Evolutionary conservation across 2,888 invertebrate species (phyloP).

Genomic region (Coenonympha arcania): DNA sequence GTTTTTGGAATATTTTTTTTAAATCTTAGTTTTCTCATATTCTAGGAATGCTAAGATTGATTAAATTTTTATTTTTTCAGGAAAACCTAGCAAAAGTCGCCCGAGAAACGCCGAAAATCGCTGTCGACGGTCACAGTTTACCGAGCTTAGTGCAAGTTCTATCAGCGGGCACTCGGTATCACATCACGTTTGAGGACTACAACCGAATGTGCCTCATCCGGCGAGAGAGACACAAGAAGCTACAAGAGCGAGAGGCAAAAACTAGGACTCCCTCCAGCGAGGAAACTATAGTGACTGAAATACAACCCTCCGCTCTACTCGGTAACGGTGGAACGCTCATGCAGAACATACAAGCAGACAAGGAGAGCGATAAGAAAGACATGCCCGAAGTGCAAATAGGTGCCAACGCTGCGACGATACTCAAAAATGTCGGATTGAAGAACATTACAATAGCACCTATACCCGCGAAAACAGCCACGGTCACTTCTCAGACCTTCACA

Average conservation of each 20-base stretch:
- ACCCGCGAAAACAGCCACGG: conserved; percentile 55
- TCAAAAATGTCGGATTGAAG: conserved; percentile 66
- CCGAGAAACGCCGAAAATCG: conserved; percentile 70
- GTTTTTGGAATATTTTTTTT: neutral
- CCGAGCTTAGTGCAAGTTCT: conserved; percentile 82
- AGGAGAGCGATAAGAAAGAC: conserved; percentile 42
- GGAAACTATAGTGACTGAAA: conserved; percentile 52
- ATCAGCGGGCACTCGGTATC: conserved; percentile 84
- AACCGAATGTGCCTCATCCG: conserved; percentile 85
- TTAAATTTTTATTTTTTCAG: conserved; percentile 36
- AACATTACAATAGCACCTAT: conserved; percentile 70
- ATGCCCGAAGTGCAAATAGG: conserved; percentile 44
- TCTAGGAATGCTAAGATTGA: too few species aligned
- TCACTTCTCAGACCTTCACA: conserved; percentile 49
- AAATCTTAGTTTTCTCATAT: neutral
- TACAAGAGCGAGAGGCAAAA: conserved; percentile 58
- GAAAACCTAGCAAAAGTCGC: conserved; percentile 59
- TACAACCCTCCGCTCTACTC: conserved; percentile 54
- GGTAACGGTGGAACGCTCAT: conserved; percentile 59
- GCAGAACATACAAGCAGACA: conserved; percentile 42
- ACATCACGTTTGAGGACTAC: conserved; percentile 84
- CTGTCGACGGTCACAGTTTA: conserved; percentile 73
- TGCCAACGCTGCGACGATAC: conserved; percentile 57
- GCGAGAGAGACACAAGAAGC: conserved; percentile 77
- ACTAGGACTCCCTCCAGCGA: conserved; percentile 33